Evolutionary conservation across 92 coral and sea anemone species (phyloP), one percentile per base, ranked within the genome.

Genomic region (Epizoanthus scotinus): DNA sequence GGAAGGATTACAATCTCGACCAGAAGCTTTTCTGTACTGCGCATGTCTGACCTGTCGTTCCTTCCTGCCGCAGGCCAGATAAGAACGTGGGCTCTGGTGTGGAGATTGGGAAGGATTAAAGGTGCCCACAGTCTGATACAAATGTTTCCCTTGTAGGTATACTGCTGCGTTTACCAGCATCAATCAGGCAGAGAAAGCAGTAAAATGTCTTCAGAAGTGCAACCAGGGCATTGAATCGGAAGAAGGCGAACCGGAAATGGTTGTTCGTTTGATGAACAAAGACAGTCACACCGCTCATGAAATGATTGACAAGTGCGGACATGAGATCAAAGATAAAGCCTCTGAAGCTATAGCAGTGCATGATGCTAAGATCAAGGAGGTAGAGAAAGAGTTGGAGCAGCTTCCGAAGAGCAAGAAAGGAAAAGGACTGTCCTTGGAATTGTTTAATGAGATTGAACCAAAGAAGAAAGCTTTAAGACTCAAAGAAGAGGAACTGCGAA

Each of bases 401-500:
- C 73, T 72, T 14, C 84, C 49, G 5, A 71, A 66, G 26, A 34
- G 77, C 24, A 78, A 31, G 42, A 70, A 67, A 40, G 60, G 62
- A 24, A 90, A 81, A 31, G 78, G 79, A 28, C 26, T 90, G 40
- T n/a, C 73, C 13, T 29, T 86, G 10, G 89, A 71, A 22, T 83
- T 77, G 68, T 91, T 77, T 82, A 77, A 84, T 25, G 82, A 83
- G 58, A 66, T 44, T 20, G 31, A 65, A 17, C 67, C 85, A 7
- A 82, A 86, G 61, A 82, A 74, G 26, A 67, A 59, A 57, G 91
- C 89, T 13, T 71, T 91, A 62, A 67, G 82, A 29, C 84, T 85
- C 24, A 93, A 86, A 77, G 87, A 84, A 50, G 34, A 31, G 44
- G 98, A 94, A 63, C 74, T 89, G 10, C 67, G 78, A 31, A 79